A percentile compares a stretch with the other conserved stretches of the same genome.
Conservation (phyloP, 2,797 vertebrate species). For the Chaetophractus vellerosus region DNA sequence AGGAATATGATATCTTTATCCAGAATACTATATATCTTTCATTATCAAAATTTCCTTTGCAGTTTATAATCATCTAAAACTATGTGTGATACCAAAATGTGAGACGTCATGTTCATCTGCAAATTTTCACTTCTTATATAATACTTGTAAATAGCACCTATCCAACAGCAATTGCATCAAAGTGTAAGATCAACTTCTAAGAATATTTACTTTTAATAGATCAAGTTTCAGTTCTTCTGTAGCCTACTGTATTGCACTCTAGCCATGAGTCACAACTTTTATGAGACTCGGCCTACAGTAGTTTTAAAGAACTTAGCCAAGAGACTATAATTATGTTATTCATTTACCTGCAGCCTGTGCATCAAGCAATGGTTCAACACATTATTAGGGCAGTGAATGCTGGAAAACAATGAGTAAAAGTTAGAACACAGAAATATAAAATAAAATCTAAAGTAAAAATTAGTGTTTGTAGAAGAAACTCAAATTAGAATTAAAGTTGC, state of each 20-base stretch:
- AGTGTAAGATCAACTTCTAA: neutral
- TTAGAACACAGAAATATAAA: constrained; percentile 56
- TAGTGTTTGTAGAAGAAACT: neutral
- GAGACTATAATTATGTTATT: constrained; percentile 71
- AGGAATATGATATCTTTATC: neutral
- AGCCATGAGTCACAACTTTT: constrained; percentile 30
- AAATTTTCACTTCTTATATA: constrained; percentile 32
- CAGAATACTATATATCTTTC: neutral
- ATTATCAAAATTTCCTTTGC: neutral
- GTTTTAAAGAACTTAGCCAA: constrained; percentile 18
- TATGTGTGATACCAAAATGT: neutral
- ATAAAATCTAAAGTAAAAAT: constrained; percentile 65
- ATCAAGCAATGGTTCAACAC: constrained; percentile 54
- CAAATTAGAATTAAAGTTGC: constrained; percentile 8
- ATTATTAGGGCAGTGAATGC: constrained; percentile 32
- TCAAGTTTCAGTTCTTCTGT: neutral
- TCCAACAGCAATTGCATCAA: neutral
- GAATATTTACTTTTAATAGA: neutral
- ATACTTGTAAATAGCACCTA: constrained; percentile 36
- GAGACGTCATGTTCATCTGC: neutral
- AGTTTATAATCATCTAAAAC: neutral
- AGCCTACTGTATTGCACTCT: neutral
- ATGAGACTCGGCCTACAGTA: constrained; percentile 4
- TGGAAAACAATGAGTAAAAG: constrained; percentile 70
- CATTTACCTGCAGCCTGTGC: constrained; percentile 15